Evolutionary conservation across 1,140 invertebrate genomes (phyloP).

Genomic region (Batillaria attramentaria): DNA sequence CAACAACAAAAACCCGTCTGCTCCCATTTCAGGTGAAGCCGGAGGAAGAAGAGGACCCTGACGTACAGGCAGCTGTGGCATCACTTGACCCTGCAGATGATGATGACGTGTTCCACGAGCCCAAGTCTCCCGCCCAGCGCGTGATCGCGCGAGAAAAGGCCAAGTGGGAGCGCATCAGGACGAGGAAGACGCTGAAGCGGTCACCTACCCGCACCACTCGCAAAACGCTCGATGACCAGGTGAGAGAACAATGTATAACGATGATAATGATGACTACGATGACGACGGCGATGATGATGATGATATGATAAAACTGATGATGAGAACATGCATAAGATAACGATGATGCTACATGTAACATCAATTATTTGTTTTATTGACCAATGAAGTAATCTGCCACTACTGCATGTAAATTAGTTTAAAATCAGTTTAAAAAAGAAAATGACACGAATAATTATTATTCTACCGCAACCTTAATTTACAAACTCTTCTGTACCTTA

Average conservation of each 20-base stretch:
- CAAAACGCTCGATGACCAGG: constrained; percentile 15
- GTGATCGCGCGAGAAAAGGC: background rate
- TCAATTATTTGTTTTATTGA: no score
- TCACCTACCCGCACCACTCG: background rate
- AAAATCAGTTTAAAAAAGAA: background rate
- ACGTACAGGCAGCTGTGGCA: background rate
- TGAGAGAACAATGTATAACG: no score
- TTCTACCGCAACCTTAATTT: no score
- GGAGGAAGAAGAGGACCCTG: constrained; percentile 12
- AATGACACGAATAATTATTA: background rate
- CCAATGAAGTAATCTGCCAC: background rate
- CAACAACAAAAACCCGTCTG: no score
- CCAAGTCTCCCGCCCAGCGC: constrained; percentile 11
- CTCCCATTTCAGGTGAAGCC: background rate
- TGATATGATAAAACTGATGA: no score
- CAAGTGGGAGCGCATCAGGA: background rate
- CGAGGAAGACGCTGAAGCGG: constrained; percentile 13
- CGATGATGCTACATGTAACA: no score
- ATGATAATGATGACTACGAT: no score
- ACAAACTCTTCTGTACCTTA: background rate
- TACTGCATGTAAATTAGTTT: background rate
- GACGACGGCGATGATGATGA: no score
- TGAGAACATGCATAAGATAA: no score
- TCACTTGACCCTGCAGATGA: background rate
- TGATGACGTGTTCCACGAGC: background rate